Evolutionary conservation across 2,888 invertebrate genomes (phyloP).

Genomic region (Troides oblongomaculatus): DNA sequence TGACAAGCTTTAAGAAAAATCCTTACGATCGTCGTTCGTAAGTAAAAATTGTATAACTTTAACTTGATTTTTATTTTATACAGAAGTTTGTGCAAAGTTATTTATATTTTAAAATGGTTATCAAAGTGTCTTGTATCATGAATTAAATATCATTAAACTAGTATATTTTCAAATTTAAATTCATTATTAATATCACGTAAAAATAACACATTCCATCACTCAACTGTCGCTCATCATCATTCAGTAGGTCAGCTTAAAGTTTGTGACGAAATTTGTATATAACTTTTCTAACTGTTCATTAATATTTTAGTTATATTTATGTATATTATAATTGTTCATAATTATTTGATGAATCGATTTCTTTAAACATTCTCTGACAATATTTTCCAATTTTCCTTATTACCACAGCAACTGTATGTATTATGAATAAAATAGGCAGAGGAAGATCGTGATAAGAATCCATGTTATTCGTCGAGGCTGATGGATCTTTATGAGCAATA

Average conservation of each 20-base stretch:
- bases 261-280: background rate
- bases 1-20: no score
- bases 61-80: no score
- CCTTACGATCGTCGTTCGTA: no score
- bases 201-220: background rate
- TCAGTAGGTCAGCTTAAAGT: background rate
- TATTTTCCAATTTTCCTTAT: background rate
- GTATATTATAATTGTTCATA: no score
- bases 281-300: background rate
- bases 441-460: no score
- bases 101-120: background rate
- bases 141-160: background rate
- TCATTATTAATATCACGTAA: conserved; percentile 8
- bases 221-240: conserved; percentile 5
- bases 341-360: background rate
- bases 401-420: no score
- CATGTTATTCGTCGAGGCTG: no score
- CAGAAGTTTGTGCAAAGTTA: background rate
- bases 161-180: background rate
- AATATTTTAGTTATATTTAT: no score
- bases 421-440: background rate
- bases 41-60: no score
- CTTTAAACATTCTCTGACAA: background rate
- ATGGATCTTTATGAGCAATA: no score
- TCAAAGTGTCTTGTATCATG: background rate